Conservation (phyloP, 2,113 vertebrate genomes). For the Oreocharis arfaki region DNA sequence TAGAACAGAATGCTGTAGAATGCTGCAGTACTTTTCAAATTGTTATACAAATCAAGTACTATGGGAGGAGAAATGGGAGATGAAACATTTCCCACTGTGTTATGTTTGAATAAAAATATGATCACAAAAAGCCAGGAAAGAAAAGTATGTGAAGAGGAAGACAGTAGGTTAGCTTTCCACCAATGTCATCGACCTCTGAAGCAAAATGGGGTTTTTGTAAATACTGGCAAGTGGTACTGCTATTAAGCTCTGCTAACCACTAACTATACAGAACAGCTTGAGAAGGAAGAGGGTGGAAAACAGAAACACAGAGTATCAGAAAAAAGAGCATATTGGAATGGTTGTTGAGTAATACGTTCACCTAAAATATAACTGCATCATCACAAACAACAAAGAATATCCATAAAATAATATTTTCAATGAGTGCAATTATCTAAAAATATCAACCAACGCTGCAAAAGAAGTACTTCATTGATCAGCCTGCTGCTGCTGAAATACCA, state of each 20-base stretch:
- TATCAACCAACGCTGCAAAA: background rate
- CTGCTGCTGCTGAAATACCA: background rate
- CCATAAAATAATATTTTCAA: background rate
- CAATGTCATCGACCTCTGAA: background rate
- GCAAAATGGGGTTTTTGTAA: background rate
- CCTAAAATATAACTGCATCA: background rate
- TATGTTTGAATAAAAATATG: background rate
- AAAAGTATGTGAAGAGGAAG: background rate
- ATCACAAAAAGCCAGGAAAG: background rate
- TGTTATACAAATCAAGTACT: background rate
- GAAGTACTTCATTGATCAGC: background rate
- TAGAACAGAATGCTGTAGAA: background rate
- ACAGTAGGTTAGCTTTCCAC: background rate
- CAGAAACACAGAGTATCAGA: background rate
- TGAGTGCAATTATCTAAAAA: background rate
- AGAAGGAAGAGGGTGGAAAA: background rate
- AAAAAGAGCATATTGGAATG: background rate
- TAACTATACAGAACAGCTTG: background rate
- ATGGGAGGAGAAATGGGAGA: background rate
- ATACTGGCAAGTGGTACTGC: background rate
- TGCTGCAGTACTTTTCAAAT: background rate
- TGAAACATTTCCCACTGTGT: background rate
- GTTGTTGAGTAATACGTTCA: background rate
- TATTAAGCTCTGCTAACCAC: background rate
- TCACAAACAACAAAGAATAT: background rate